Percentiles rank a stretch among this genome's conserved stretches.
Conservation (phyloP, 1,140 invertebrate genomes). For the Radopholus similis region DNA sequence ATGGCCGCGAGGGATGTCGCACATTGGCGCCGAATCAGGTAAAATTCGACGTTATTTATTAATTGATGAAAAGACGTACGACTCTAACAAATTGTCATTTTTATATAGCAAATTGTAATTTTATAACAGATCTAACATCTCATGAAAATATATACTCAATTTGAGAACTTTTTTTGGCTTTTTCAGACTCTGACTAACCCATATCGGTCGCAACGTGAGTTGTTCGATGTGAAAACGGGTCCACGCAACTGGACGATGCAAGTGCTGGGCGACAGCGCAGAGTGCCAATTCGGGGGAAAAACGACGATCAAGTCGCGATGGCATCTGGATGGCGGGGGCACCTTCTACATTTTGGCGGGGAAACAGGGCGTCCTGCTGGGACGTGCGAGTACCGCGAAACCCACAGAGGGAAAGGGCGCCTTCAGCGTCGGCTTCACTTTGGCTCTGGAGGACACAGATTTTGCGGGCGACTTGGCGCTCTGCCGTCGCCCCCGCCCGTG, state of each 20-base stretch:
- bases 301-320: background rate
- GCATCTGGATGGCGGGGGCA: conserved; percentile 1
- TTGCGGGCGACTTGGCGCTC: conserved; percentile 22
- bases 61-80: background rate
- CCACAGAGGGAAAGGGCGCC: conserved; percentile 36
- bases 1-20: background rate
- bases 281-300: background rate
- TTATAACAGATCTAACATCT: too few relatives aligned
- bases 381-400: conserved; percentile 19
- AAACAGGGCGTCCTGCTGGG: conserved; percentile 17
- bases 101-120: too few relatives aligned
- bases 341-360: conserved; percentile 5
- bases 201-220: background rate
- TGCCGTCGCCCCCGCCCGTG: conserved; percentile 31
- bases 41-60: background rate
- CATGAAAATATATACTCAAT: too few relatives aligned
- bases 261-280: conserved; percentile 1
- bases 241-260: background rate
- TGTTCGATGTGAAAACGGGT: conserved; percentile 16
- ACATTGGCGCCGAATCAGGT: background rate
- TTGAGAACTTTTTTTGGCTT: too few relatives aligned
- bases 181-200: background rate
- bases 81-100: too few relatives aligned
- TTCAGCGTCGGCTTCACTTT: conserved; percentile 24
- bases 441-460: conserved; percentile 12